phyloP scores from a whole-genome alignment of 2,113 vertebrate species.

The Perca flavescens region DNA sequence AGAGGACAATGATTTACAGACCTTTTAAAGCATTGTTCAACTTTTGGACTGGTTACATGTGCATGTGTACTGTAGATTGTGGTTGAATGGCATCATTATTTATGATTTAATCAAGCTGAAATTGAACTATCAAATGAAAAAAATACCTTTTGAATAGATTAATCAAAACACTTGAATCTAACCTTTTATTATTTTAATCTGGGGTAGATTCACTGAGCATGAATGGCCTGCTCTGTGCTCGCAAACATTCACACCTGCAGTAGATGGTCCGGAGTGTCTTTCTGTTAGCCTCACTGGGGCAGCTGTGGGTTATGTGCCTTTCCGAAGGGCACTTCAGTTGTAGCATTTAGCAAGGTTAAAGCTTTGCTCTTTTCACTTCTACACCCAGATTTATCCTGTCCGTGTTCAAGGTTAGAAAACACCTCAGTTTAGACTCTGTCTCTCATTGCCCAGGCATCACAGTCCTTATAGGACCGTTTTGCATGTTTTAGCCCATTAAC shows the following conservation, averaged over 20 bases:
- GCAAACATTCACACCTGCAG: neutral
- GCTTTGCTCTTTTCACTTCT: neutral
- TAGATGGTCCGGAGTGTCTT: neutral
- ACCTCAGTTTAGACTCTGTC: neutral
- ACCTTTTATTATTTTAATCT: neutral
- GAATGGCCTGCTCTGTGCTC: neutral
- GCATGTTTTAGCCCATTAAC: slow-evolving; percentile 20
- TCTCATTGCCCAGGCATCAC: slow-evolving; percentile 12
- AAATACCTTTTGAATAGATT: neutral
- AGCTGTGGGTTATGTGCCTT: neutral
- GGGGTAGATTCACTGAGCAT: neutral
- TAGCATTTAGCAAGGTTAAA: neutral
- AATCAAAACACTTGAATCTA: neutral
- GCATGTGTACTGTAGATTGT: neutral
- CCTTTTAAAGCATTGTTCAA: slow-evolving; percentile 37
- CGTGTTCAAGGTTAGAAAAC: slow-evolving; percentile 7
- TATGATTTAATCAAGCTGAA: neutral
- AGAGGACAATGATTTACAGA: slow-evolving; percentile 14
- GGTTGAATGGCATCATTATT: neutral
- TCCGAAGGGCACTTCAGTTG: neutral
- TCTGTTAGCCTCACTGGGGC: neutral
- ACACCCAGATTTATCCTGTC: neutral
- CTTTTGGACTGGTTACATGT: neutral
- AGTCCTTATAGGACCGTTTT: slow-evolving; percentile 13
- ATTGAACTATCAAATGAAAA: neutral